Percentiles rank a stretch among this genome's conserved stretches.
Evolutionary conservation across 2,113 vertebrate genomes (phyloP).

Genomic region (Todiramphus chloris): DNA sequence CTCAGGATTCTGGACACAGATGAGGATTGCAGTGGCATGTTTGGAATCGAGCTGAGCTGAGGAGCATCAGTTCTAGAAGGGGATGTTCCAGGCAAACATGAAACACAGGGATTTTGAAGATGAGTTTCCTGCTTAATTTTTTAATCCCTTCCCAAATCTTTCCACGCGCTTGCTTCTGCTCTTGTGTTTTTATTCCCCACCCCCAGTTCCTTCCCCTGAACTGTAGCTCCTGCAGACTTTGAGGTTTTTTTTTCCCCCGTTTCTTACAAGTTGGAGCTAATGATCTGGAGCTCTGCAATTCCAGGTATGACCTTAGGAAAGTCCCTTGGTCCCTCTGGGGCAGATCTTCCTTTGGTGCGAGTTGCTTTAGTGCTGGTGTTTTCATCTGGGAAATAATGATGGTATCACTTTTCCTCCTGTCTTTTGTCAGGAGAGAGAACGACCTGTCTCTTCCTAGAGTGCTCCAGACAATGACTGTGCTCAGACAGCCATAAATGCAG

Average conservation of each 20-base stretch:
- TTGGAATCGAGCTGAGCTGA: background rate
- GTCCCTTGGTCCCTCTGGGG: background rate
- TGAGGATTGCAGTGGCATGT: rapidly evolving
- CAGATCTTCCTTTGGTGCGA: background rate
- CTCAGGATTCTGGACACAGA: rapidly evolving
- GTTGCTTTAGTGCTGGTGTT: background rate
- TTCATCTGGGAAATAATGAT: background rate
- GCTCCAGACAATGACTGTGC: background rate
- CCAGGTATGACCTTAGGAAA: background rate
- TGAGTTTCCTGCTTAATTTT: slow-evolving; percentile 22
- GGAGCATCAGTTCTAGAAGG: rapidly evolving
- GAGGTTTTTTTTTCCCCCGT: background rate
- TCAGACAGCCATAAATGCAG: background rate
- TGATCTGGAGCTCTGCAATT: background rate
- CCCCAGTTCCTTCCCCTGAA: background rate
- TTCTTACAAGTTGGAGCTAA: background rate
- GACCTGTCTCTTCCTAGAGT: background rate
- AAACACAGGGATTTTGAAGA: background rate
- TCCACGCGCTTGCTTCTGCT: rapidly evolving
- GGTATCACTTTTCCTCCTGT: background rate
- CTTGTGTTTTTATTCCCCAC: background rate
- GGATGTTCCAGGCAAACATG: background rate
- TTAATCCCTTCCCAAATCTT: slow-evolving; percentile 17
- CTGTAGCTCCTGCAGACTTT: background rate
- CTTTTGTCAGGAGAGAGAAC: background rate